phyloP scores from a whole-genome alignment of 2,113 vertebrate species.

The Salvelinus alpinus region DNA sequence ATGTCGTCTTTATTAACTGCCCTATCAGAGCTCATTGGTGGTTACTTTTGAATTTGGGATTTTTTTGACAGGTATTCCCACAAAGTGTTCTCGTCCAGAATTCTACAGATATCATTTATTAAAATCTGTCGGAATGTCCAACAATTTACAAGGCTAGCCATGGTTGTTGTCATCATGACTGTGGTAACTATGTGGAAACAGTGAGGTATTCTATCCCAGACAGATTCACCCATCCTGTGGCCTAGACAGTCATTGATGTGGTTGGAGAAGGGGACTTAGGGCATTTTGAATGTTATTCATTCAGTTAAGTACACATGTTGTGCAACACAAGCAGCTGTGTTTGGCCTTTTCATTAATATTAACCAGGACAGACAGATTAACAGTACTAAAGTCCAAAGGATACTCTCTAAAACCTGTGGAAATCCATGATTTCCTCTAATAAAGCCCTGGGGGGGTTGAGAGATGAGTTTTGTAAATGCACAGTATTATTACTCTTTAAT shows the following conservation, averaged over 20 bases:
- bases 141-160: too few relatives aligned
- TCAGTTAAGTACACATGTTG: constrained; percentile 53
- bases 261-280: neutral
- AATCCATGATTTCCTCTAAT: constrained; percentile 31
- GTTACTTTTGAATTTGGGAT: too few relatives aligned
- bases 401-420: constrained; percentile 19
- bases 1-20: too few relatives aligned
- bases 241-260: neutral
- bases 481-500: constrained; percentile 6
- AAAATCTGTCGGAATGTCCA: too few relatives aligned
- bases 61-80: too few relatives aligned
- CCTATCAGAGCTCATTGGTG: too few relatives aligned
- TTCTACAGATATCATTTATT: too few relatives aligned
- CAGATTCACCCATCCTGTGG: neutral
- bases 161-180: constrained; percentile 28
- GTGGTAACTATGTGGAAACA: constrained; percentile 4
- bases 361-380: constrained; percentile 63
- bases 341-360: constrained; percentile 73
- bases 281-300: constrained; percentile 34
- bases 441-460: neutral
- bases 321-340: constrained; percentile 67
- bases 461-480: neutral
- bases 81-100: too few relatives aligned
- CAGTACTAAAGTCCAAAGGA: constrained; percentile 70
- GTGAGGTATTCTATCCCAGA: neutral